These are phyloP conservation scores for Drosophila meridionalis DNA, from an alignment of 2,888 invertebrate genomes.

Conservation along the genomic window DNA sequence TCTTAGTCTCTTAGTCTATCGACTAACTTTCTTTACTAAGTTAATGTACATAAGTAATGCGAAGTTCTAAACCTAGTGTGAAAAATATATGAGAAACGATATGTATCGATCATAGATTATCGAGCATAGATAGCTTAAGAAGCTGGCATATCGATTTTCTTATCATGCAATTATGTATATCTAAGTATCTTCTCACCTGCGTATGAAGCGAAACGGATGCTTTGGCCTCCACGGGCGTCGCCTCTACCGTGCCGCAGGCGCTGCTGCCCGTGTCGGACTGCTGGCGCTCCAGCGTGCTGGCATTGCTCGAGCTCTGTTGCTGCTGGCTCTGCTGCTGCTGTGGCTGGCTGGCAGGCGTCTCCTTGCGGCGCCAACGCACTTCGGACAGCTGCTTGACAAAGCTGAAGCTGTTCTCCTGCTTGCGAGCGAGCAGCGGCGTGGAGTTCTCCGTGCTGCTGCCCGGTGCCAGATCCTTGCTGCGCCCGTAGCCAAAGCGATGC, in stretches of 20 bases:
- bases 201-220: conserved; percentile 85
- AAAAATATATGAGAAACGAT: too few species aligned
- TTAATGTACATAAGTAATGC: too few species aligned
- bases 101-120: neutral
- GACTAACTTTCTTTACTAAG: too few species aligned
- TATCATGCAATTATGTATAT: neutral
- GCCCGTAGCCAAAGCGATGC: conserved; percentile 84
- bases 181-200: conserved; percentile 72
- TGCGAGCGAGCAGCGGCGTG: conserved; percentile 83
- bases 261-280: conserved; percentile 47
- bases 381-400: conserved; percentile 84
- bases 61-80: too few species aligned
- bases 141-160: neutral
- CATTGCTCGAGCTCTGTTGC: conserved; percentile 37
- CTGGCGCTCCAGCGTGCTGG: conserved; percentile 63
- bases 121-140: neutral
- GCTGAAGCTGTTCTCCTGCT: conserved; percentile 83
- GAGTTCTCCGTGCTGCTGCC: conserved; percentile 74
- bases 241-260: conserved; percentile 78
- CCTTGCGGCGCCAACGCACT: conserved; percentile 83
- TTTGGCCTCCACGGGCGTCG: conserved; percentile 84
- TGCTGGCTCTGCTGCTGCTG: conserved; percentile 41
- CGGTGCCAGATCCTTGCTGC: conserved; percentile 70
- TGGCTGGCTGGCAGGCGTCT: conserved; percentile 64
- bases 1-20: too few species aligned